Evolutionary conservation across 2,113 vertebrate species (phyloP).

Genomic region (Cheilinus undulatus): DNA sequence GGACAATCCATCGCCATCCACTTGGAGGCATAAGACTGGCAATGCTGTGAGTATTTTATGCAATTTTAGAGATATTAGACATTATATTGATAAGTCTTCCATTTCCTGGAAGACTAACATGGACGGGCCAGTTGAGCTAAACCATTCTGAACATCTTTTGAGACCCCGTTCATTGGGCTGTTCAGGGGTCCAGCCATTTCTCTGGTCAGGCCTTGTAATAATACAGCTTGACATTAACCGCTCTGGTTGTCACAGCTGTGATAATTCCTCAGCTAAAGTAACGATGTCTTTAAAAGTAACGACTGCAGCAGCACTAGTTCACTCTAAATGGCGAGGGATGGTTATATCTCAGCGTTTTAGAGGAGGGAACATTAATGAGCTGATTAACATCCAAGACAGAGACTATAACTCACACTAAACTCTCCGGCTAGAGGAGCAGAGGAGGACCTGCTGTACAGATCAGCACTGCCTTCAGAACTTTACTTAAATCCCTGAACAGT

Average conservation of each 20-base stretch:
- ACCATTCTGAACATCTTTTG: too few relatives aligned
- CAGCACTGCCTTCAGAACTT: conserved; percentile 54
- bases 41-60: too few relatives aligned
- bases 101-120: too few relatives aligned
- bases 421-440: conserved; percentile 36
- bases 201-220: background rate
- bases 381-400: conserved; percentile 46
- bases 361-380: conserved; percentile 50
- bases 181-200: too few relatives aligned
- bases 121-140: too few relatives aligned
- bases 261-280: conserved; percentile 16
- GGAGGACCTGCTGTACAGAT: conserved; percentile 54
- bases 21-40: too few relatives aligned
- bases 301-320: background rate
- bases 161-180: too few relatives aligned
- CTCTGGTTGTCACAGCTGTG: background rate
- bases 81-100: too few relatives aligned
- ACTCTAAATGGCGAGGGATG: conserved; percentile 15
- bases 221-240: background rate
- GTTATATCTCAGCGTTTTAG: conserved; percentile 44
- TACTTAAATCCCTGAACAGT: conserved; percentile 63
- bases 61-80: too few relatives aligned
- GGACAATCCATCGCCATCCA: too few relatives aligned
- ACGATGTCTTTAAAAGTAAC: conserved; percentile 10
- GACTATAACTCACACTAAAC: conserved; percentile 26